Evolutionary conservation across 2,797 vertebrate genomes (phyloP), one percentile per base, ranked within the genome.

Genomic region (Bovichtus diacanthus): DNA sequence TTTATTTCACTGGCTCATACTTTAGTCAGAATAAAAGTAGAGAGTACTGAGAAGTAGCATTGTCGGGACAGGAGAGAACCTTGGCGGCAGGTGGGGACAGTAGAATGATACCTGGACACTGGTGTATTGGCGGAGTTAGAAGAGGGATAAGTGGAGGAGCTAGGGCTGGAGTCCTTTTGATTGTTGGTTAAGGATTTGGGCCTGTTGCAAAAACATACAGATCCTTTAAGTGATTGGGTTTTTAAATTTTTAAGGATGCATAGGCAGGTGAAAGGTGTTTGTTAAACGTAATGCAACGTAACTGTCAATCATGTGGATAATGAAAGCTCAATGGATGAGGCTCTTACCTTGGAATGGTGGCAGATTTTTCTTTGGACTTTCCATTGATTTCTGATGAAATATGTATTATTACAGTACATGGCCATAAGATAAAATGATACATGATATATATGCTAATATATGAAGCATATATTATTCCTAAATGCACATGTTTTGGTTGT

Each of bases 291-390:
- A n/a, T 9, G 3, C 10, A 7, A 21, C 19, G 11, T 13, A 47
- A 39, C 25, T n/a, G 70, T 63, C 2, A 43, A 1, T 34, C 23
- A 29, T 16, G 9, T 21, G 6, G 19, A 53, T 11, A 18, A 18
- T 69, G 23, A 51, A 29, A 29, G 18, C 6, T 13, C 55, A 5
- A 58, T 31, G 11, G 4, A 51, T 54, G 6, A 13, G 18, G 19
- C 5, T 65, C 83, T 79, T 89, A 98, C 97, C 96, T 95, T 43
- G 96, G 95, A 59, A 96, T 67, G 0, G 95, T 95, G 64, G 93
- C 88, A 70, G 89, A 90, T 80, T 95, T 96, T 76, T 97, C 96
- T 93, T 93, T 96, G 0, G 94, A 91, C 65, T 92, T 96, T 76
- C 92, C 95, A 29, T 90, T 76, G 9, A 86, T 53, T 51, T 97